phyloP scores from a whole-genome alignment of 2,888 invertebrate species.

The Brassicogethes aeneus region DNA sequence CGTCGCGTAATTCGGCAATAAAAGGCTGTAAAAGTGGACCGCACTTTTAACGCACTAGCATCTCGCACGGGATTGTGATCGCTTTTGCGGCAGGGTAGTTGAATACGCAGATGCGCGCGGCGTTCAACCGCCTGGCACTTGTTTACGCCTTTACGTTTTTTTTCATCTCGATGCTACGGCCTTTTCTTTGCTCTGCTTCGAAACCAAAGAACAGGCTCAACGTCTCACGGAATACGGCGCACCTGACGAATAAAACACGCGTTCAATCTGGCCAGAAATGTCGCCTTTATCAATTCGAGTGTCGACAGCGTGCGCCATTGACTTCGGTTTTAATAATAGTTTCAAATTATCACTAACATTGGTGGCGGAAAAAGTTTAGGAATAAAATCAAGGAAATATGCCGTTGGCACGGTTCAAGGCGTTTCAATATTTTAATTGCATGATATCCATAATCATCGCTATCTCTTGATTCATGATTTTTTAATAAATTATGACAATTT shows the following conservation, averaged over 20 bases:
- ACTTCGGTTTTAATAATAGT: too few relatives aligned
- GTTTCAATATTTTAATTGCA: too few relatives aligned
- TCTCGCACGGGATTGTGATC: slow-evolving; percentile 18
- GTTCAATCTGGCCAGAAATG: background rate
- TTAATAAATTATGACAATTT: too few relatives aligned
- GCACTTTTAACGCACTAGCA: slow-evolving; percentile 2
- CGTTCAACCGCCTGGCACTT: slow-evolving; percentile 1
- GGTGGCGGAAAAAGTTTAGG: too few relatives aligned
- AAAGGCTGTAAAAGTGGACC: slow-evolving; percentile 17
- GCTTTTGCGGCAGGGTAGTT: slow-evolving; percentile 31
- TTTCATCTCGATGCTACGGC: too few relatives aligned
- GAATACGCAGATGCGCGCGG: slow-evolving; percentile 22
- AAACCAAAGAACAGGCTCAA: background rate
- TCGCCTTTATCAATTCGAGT: background rate
- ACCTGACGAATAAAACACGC: too few relatives aligned
- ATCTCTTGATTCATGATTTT: too few relatives aligned
- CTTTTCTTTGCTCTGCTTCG: background rate
- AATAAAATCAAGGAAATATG: too few relatives aligned
- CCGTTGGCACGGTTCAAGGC: too few relatives aligned
- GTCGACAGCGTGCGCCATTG: background rate
- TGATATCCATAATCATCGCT: too few relatives aligned
- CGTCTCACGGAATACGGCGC: too few relatives aligned
- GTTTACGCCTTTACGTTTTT: background rate
- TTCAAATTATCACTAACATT: too few relatives aligned
- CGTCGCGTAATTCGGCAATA: slow-evolving; percentile 20